phyloP scores from a whole-genome alignment of 1,140 invertebrate genomes.

The Rhyzopertha dominica region DNA sequence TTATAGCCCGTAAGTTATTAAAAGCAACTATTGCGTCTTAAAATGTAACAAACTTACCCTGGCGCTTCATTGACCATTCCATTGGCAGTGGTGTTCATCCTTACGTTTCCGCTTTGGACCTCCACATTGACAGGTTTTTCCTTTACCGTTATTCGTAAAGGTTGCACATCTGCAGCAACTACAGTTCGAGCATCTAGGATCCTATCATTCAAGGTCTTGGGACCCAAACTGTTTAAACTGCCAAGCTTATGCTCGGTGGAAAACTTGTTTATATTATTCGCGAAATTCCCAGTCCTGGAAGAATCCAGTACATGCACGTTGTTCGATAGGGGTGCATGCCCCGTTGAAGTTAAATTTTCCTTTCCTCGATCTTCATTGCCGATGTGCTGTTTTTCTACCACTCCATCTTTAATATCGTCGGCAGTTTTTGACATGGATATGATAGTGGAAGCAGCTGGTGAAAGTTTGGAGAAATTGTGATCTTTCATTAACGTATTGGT shows the following conservation, averaged over 20 bases:
- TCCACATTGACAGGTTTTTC: conserved; percentile 40
- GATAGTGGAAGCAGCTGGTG: conserved; percentile 29
- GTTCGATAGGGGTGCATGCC: too few species aligned
- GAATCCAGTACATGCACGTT: conserved; percentile 12
- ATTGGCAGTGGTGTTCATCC: conserved; percentile 37
- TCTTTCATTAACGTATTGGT: conserved; percentile 41
- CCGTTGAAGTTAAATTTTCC: too few species aligned
- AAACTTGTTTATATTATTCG: conserved; percentile 15
- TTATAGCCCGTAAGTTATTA: too few species aligned
- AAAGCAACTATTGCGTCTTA: too few species aligned
- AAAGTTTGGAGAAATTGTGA: conserved; percentile 31
- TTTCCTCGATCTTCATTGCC: too few species aligned
- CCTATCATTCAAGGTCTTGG: conserved; percentile 30
- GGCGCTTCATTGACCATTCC: conserved; percentile 37
- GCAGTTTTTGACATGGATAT: conserved; percentile 24
- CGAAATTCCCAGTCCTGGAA: too few species aligned
- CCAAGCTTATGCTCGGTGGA: conserved; percentile 24
- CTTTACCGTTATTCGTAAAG: conserved; percentile 40
- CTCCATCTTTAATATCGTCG: too few species aligned
- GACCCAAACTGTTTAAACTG: conserved; percentile 12
- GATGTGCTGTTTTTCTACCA: too few species aligned
- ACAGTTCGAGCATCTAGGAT: conserved; percentile 33
- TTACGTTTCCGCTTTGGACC: conserved; percentile 43
- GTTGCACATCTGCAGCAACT: conserved; percentile 39
- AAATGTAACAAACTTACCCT: conserved; percentile 33